These are phyloP conservation scores for Mallotus villosus DNA, from an alignment of 2,797 vertebrate species.

Conservation along the genomic window DNA sequence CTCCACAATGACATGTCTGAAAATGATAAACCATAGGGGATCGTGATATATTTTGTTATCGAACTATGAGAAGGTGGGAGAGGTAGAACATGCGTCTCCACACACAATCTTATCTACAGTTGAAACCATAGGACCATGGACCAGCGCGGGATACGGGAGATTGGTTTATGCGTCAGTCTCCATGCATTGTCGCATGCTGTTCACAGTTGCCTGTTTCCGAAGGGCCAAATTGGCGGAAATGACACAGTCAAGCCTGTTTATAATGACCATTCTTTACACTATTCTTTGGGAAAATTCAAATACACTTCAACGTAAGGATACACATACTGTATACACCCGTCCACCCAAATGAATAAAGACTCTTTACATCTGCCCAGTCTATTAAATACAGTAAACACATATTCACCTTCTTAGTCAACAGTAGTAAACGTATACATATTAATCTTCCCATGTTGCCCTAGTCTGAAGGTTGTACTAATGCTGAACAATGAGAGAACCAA, in stretches of 20 bases:
- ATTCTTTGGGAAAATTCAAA: conserved; percentile 56
- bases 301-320: conserved; percentile 42
- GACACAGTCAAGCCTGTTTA: conserved; percentile 63
- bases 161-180: conserved; percentile 54
- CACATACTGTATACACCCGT: conserved; percentile 39
- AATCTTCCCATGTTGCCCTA: not conserved
- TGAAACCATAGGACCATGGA: conserved; percentile 61
- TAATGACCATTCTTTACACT: conserved; percentile 57
- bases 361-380: no score
- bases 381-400: no score
- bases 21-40: conserved; percentile 41
- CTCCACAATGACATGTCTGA: conserved; percentile 11
- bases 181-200: conserved; percentile 18
- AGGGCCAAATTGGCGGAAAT: conserved; percentile 37
- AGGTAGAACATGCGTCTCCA: conserved; percentile 46
- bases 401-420: not conserved
- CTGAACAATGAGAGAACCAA: conserved; percentile 10
- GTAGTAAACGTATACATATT: not conserved
- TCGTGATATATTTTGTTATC: conserved; percentile 45
- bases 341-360: conserved; percentile 14
- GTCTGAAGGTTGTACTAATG: no score
- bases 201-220: conserved; percentile 31
- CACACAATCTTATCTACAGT: conserved; percentile 54
- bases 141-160: conserved; percentile 57
- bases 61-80: conserved; percentile 20